These are phyloP conservation scores for Saccostrea glomerata DNA, from an alignment of 1,140 invertebrate species.

Conservation along the genomic window DNA sequence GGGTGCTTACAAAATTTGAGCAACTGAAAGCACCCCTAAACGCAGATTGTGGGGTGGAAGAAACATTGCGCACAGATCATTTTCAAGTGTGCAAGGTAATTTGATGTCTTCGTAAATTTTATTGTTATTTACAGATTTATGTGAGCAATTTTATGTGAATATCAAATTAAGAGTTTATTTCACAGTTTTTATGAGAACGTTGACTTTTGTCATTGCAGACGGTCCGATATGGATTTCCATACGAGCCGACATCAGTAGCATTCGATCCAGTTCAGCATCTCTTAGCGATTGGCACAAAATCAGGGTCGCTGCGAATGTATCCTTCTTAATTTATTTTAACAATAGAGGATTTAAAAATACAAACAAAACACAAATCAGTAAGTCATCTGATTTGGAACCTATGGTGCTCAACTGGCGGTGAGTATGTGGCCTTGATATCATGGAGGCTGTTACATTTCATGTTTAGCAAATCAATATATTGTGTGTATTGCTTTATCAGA, in stretches of 20 bases:
- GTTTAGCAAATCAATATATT: constrained; percentile 36
- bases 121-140: constrained; percentile 13
- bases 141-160: not conserved
- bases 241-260: constrained; percentile 96
- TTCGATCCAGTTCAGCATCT: constrained; percentile 98
- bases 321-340: constrained; percentile 82
- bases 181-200: not conserved
- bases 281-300: constrained; percentile 97
- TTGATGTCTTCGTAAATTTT: not conserved
- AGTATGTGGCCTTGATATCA: constrained; percentile 9
- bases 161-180: not conserved
- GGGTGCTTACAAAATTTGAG: constrained; percentile 69
- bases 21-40: constrained; percentile 64
- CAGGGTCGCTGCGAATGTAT: constrained; percentile 97
- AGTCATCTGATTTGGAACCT: not conserved
- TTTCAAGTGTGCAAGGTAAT: constrained; percentile 74
- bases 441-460: constrained; percentile 38
- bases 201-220: constrained; percentile 86
- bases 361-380: no score
- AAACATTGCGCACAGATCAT: constrained; percentile 72
- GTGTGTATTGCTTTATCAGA: constrained; percentile 38
- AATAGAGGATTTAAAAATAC: not conserved
- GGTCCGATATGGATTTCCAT: constrained; percentile 98
- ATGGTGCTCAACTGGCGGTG: not conserved
- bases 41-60: constrained; percentile 73